Conservation (phyloP, 2,888 invertebrate species). For the Watsonalla binaria region DNA sequence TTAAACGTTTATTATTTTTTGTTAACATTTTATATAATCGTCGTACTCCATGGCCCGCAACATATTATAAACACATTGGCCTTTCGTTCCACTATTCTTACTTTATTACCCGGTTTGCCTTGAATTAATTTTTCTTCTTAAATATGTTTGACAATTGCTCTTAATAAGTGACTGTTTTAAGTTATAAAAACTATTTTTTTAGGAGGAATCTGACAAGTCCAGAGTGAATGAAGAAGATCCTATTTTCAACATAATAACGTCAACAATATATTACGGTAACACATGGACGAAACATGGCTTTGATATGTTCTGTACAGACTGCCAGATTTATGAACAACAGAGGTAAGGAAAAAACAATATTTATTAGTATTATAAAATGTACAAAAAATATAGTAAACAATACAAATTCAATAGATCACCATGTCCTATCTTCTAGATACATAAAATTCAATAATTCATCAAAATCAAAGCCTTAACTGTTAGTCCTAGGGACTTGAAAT, state of each 20-base stretch:
- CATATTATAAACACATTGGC: conserved; percentile 20
- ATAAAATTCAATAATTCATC: too few relatives aligned
- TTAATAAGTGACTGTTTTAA: neutral
- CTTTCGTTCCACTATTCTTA: conserved; percentile 30
- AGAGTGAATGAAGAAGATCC: conserved; percentile 80
- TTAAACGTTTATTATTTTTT: conserved; percentile 22
- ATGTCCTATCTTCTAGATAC: neutral
- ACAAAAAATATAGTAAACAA: neutral
- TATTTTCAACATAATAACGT: conserved; percentile 86
- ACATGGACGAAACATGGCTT: conserved; percentile 83
- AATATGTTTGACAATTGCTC: neutral
- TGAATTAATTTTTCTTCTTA: conserved; percentile 27
- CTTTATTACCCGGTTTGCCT: conserved; percentile 32
- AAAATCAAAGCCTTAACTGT: too few relatives aligned
- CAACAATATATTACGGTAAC: conserved; percentile 82
- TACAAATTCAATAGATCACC: neutral
- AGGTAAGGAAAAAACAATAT: conserved; percentile 41
- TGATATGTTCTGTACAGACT: conserved; percentile 82
- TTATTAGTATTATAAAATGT: neutral
- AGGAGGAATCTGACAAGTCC: conserved; percentile 65
- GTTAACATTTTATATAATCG: conserved; percentile 56
- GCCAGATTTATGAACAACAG: conserved; percentile 76
- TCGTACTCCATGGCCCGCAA: conserved; percentile 30
- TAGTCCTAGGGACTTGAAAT: too few relatives aligned
- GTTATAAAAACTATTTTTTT: conserved; percentile 18